Evolutionary conservation across 2,797 vertebrate genomes (phyloP).

Genomic region (Limnodromus scolopaceus): DNA sequence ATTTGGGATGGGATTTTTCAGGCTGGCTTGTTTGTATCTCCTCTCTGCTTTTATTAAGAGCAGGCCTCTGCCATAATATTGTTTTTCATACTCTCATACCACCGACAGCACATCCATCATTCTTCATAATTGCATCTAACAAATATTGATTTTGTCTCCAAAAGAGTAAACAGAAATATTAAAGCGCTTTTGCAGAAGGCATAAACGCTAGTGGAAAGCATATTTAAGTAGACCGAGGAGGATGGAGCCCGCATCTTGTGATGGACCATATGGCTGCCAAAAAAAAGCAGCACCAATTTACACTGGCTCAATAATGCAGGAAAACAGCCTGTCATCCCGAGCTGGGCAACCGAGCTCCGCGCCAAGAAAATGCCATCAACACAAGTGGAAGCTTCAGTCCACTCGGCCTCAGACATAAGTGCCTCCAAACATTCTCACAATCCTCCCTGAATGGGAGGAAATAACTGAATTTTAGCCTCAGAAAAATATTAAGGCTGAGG

Average conservation of each 20-base stretch:
- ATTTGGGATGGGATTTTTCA: neutral
- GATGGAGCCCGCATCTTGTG: neutral
- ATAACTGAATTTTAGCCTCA: neutral
- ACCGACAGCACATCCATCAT: constrained; percentile 34
- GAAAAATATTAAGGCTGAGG: neutral
- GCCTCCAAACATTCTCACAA: fast-evolving
- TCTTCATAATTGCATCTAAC: constrained; percentile 60
- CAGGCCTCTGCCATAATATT: neutral
- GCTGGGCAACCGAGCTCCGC: fast-evolving
- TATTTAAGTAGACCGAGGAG: neutral
- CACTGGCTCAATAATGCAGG: fast-evolving
- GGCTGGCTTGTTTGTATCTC: neutral
- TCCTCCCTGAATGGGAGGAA: neutral
- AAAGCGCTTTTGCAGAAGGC: constrained; percentile 7
- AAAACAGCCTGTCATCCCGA: fast-evolving
- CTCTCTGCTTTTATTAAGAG: neutral
- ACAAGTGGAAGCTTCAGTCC: fast-evolving
- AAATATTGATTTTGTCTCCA: constrained; percentile 51
- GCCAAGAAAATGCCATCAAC: fast-evolving
- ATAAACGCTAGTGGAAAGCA: neutral
- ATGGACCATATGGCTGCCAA: neutral
- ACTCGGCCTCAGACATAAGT: fast-evolving
- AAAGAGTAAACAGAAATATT: constrained; percentile 47
- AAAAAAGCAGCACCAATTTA: neutral
- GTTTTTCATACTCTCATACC: neutral